Conservation (phyloP, 1,140 invertebrate species). For the Drosophila ironensis region DNA sequence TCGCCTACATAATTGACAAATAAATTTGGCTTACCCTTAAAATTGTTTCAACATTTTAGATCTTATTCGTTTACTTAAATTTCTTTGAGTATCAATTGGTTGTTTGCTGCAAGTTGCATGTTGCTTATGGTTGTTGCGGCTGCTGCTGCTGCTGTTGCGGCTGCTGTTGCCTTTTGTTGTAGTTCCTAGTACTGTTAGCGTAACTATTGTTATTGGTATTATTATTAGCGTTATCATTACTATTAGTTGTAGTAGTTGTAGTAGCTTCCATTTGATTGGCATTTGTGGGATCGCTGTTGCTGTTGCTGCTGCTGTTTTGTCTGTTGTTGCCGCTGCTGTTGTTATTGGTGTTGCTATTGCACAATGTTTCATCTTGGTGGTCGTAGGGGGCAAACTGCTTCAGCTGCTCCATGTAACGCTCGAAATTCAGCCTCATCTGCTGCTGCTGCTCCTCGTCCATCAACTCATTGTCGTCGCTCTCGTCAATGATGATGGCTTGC, state of each 20-base stretch:
- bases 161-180: conserved; percentile 51
- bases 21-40: conserved; percentile 78
- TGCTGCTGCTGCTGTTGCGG: conserved; percentile 7
- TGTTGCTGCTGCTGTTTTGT: conserved; percentile 36
- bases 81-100: conserved; percentile 72
- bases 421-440: conserved; percentile 54
- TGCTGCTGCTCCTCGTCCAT: conserved; percentile 45
- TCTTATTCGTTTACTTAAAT: conserved; percentile 34
- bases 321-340: conserved; percentile 22
- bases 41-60: conserved; percentile 63
- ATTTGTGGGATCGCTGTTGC: conserved; percentile 54
- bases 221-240: conserved; percentile 35
- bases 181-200: conserved; percentile 51
- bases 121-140: conserved; percentile 15
- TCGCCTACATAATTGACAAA: conserved; percentile 69
- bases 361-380: conserved; percentile 44
- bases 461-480: conserved; percentile 68
- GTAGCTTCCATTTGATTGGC: conserved; percentile 75
- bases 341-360: conserved; percentile 60
- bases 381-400: conserved; percentile 51
- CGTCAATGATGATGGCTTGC: conserved; percentile 69
- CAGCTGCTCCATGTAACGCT: conserved; percentile 68
- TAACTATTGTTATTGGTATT: conserved; percentile 43
- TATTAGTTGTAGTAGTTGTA: conserved; percentile 61
- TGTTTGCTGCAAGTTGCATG: conserved; percentile 39